Base-by-base conservation (phyloP, 37 sponge, comb jelly and placozoan genomes). In the Beroe forskalii region DNA sequence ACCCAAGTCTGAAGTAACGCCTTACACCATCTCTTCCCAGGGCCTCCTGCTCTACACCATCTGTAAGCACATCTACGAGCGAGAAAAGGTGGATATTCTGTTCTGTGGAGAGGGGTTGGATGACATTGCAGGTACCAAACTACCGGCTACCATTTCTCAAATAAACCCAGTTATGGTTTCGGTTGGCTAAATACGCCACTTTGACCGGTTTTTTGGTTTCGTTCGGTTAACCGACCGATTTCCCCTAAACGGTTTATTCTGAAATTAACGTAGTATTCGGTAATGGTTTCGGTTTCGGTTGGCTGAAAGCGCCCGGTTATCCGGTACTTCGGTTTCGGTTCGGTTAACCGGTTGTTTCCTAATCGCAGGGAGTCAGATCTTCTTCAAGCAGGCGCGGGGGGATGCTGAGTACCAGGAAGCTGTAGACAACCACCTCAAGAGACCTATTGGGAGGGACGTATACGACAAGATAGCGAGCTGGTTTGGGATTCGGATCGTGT, bases 341-440 rank as follows among this genome's bases (percentile, higher is more conserved):
- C n/a, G n/a, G n/a, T n/a, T n/a, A n/a, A n/a, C n/a, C n/a, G n/a
- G 9, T 9, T 17, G 17, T n/a, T n/a, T n/a, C n/a, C n/a, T n/a
- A n/a, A n/a, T n/a, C n/a, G n/a, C n/a, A n/a, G 86, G 86, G 0
- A 80, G 86, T 30, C 86, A 80, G 44, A 80, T 80, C 55, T 80
- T 33, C 55, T 80, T 33, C 55, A 80, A 80, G 55, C 44, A 80
- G 28, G 86, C 86, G 2, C 28, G 35, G 35, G 22, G 55, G 20
- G 86, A 32, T 1, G 48, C 28, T 19, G 86, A 80, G 55, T 80
- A 42, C 20, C 55, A 80, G 30, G 24, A 20, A 9, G 40, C 86
- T 8, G 40, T 80, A 25, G 44, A 41, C 48, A 27, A 2, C 31
- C 28, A 80, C 55, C 86, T 80, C 38, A 69, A 69, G 32, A 33